Percentiles rank a stretch among this genome's conserved stretches.
Conservation (phyloP, 2,888 invertebrate species). For the Phaonia tiefii region DNA sequence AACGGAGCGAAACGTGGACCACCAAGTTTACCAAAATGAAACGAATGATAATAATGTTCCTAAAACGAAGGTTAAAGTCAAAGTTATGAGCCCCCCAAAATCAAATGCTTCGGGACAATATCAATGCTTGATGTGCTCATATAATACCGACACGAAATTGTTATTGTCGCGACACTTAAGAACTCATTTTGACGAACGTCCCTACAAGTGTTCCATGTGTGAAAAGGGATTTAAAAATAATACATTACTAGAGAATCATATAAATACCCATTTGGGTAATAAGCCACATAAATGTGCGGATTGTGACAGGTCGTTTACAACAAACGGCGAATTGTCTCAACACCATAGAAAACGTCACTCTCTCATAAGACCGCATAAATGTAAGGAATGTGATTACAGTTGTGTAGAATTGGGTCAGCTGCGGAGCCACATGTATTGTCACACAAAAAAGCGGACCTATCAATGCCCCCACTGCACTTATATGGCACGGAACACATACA, state of each 20-base stretch:
- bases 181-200: conserved; percentile 95
- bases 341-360: no score
- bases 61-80: conserved; percentile 73
- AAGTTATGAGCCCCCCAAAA: not conserved
- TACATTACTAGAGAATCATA: conserved; percentile 95
- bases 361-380: no score
- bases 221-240: conserved; percentile 97
- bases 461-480: conserved; percentile 98
- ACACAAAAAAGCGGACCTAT: conserved; percentile 85
- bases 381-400: no score
- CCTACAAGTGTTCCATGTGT: conserved; percentile 95
- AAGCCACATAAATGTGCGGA: conserved; percentile 98
- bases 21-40: conserved; percentile 39
- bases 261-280: conserved; percentile 98
- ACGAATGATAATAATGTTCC: conserved; percentile 48
- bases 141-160: conserved; percentile 94
- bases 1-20: conserved; percentile 52
- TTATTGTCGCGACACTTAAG: conserved; percentile 96
- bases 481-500: conserved; percentile 98
- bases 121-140: conserved; percentile 95
- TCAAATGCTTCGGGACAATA: conserved; percentile 83
- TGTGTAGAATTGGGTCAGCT: conserved; percentile 97
- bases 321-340: no score
- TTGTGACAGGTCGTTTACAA: no score
- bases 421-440: conserved; percentile 95